Base-by-base conservation (phyloP, 2,888 invertebrate species). In the Rotaria sp. region DNA sequence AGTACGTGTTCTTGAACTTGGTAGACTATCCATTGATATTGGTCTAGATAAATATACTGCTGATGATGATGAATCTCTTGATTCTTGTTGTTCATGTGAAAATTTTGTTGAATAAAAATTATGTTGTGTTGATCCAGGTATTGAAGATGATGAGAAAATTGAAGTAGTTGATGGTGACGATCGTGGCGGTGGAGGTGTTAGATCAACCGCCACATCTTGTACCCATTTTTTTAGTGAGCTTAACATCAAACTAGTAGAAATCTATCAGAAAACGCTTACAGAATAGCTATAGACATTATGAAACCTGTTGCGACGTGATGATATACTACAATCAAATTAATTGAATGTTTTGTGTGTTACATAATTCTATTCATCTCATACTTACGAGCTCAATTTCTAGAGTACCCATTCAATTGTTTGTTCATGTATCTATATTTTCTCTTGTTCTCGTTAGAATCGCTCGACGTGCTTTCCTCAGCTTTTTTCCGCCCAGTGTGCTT, bases 181-280 rank as follows among this genome's bases (percentile, higher is more conserved):
- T 35, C n/a, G 35, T 35, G 35, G 67, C 38, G 67, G 75, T 3
- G 75, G 75, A 11, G 75, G 75, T 26, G 41, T 38, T 13, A 80
- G 45, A 45, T 41, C 45, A 35, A 80, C 80, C 11, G 41, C 21
- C n/a, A 80, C 80, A 80, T 45, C 45, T 35, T 80, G 80, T n/a
- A 80, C 80, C 80, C 80, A 80, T 38, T 80, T 80, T 45, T 45
- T 41, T 15, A 80, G 21, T 45, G 80, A 80, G 45, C 45, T 80
- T 80, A 80, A 45, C 80, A 80, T 80, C 15, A n/a, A n/a, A 1
- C 15, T 80, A n/a, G 45, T n/a, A 1, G 7, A 26, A 26, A n/a
- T 45, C 15, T 30, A 30, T 0, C 21, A 26, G 30, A 0, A 24
- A 52, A 52, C 1, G 24, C 18, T 21, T 35, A 18, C 45, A 15